Conservation (phyloP, 2,888 invertebrate species). For the Caprella mutica region DNA sequence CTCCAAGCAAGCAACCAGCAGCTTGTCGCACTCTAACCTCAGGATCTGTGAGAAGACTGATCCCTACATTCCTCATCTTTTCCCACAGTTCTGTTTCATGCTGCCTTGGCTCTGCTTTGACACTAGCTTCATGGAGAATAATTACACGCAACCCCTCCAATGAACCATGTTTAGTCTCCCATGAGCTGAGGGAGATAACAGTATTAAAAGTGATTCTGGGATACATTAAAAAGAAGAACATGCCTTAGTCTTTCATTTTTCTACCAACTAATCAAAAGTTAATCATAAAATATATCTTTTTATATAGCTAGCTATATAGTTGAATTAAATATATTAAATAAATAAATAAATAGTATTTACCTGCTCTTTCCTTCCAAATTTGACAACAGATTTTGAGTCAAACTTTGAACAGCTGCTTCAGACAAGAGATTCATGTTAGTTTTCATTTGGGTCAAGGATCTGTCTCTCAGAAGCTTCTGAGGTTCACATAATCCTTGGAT, state of each 20-base stretch:
- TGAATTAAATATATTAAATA: constrained; percentile 5
- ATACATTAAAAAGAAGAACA: no score
- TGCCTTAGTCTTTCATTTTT: no score
- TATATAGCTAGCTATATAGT: no score
- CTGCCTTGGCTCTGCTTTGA: constrained; percentile 10
- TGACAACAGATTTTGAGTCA: background rate
- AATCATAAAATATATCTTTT: background rate
- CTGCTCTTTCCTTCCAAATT: background rate
- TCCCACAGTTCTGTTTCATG: no score
- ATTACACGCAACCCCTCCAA: constrained; percentile 17
- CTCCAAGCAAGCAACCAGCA: constrained; percentile 26
- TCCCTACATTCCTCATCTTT: constrained; percentile 13
- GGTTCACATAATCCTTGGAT: constrained; percentile 1
- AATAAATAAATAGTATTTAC: background rate
- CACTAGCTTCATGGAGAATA: background rate
- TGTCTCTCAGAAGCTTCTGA: constrained; percentile 7
- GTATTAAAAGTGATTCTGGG: no score
- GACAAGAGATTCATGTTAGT: background rate
- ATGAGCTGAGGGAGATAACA: constrained; percentile 14
- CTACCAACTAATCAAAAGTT: background rate
- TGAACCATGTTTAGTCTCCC: constrained; percentile 32
- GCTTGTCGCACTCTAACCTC: constrained; percentile 30
- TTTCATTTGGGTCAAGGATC: background rate
- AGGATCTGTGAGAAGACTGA: constrained; percentile 18
- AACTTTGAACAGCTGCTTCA: background rate